Conservation (phyloP, 2,797 vertebrate species). For the Microcaecilia unicolor region DNA sequence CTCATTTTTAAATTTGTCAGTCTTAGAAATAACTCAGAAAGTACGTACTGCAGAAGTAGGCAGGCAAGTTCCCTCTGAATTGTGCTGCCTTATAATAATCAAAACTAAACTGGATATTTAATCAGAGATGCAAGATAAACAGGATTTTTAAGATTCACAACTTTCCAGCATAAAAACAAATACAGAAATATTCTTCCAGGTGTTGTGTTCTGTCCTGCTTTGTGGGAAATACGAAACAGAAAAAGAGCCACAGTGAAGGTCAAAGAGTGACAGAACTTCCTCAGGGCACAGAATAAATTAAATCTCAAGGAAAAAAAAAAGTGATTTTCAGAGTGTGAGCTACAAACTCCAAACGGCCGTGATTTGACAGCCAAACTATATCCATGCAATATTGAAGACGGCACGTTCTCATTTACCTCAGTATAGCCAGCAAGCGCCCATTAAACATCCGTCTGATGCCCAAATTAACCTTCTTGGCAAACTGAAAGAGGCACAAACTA, state of each 20-base stretch:
- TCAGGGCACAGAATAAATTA: slow-evolving; percentile 98
- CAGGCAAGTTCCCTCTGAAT: too few relatives aligned
- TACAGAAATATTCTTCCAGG: slow-evolving; percentile 55
- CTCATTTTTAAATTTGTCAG: slow-evolving; percentile 20
- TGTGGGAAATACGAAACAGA: slow-evolving; percentile 31
- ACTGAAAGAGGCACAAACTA: slow-evolving; percentile 98
- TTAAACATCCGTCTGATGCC: slow-evolving; percentile 96
- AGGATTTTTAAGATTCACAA: slow-evolving; percentile 30
- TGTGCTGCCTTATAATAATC: slow-evolving; percentile 19
- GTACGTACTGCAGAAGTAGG: too few relatives aligned
- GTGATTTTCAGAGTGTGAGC: slow-evolving; percentile 92
- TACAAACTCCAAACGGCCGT: slow-evolving; percentile 90
- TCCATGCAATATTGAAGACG: slow-evolving; percentile 73
- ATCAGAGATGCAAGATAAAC: slow-evolving; percentile 42
- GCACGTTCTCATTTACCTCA: slow-evolving; percentile 76
- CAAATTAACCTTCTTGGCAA: slow-evolving; percentile 99
- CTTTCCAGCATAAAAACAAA: slow-evolving; percentile 43
- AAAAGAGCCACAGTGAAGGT: slow-evolving; percentile 90
- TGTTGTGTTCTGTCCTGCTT: slow-evolving; percentile 64
- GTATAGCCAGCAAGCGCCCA: slow-evolving; percentile 74
- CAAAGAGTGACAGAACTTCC: slow-evolving; percentile 96
- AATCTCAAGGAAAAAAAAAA: slow-evolving; percentile 81
- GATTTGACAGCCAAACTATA: slow-evolving; percentile 95
- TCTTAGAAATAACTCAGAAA: slow-evolving; percentile 32
- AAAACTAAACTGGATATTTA: slow-evolving; percentile 42